Conservation (phyloP, 2,113 vertebrate genomes). For the Vanacampus margaritifer region DNA sequence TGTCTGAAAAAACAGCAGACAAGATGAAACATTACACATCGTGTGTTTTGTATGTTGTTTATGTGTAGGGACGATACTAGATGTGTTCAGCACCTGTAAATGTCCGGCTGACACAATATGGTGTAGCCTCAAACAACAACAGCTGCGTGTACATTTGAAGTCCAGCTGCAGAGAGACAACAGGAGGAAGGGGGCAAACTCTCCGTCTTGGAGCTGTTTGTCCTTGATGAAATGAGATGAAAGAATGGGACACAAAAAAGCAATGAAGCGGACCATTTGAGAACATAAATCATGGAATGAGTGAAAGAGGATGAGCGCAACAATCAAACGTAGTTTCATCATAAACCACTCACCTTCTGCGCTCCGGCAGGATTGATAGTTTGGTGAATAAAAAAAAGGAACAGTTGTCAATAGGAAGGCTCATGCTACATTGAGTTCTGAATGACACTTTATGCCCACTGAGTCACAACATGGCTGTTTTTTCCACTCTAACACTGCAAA, state of each 20-base stretch:
- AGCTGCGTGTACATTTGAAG: conserved; percentile 50
- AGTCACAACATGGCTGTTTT: conserved; percentile 8
- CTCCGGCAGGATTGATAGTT: conserved; percentile 29
- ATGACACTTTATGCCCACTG: conserved; percentile 8
- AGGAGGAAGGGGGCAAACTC: conserved; percentile 25
- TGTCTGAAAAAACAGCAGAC: background rate
- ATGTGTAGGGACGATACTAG: conserved; percentile 26
- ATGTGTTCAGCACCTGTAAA: conserved; percentile 15
- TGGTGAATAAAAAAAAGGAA: background rate
- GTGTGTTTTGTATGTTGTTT: conserved; percentile 3
- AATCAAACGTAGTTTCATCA: background rate
- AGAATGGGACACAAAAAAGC: conserved; percentile 38
- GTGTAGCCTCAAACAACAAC: conserved; percentile 35
- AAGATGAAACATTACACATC: conserved; percentile 23
- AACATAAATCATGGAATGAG: conserved; percentile 31
- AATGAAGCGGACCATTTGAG: conserved; percentile 25
- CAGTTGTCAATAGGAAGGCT: conserved; percentile 7
- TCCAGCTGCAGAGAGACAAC: conserved; percentile 31
- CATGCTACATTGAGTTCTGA: background rate
- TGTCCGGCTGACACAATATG: conserved; percentile 34
- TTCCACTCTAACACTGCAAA: conserved; percentile 6
- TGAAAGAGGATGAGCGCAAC: conserved; percentile 13
- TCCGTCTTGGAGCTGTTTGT: conserved; percentile 28
- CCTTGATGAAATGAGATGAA: conserved; percentile 42
- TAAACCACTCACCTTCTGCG: conserved; percentile 61